Evolutionary conservation across 2,888 invertebrate species (phyloP).

Genomic region (Mesorhabditis belari): DNA sequence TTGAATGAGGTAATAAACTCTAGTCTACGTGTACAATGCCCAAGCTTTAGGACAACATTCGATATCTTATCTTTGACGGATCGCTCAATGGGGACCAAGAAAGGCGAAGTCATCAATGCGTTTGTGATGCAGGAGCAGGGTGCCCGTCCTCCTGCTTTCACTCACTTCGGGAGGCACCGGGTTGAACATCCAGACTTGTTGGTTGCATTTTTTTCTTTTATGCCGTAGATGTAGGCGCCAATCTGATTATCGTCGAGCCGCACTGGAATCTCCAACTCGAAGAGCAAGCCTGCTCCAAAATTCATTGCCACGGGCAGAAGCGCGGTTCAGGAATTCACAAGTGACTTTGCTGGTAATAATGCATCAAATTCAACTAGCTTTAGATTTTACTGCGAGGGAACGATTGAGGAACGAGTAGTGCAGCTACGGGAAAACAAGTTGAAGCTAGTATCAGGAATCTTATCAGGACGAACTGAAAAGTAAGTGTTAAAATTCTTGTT

Average conservation of each 20-base stretch:
- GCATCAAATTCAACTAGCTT: constrained; percentile 8
- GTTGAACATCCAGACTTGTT: constrained; percentile 68
- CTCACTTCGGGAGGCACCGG: constrained; percentile 90
- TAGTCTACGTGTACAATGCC: not conserved
- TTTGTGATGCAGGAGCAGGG: not conserved
- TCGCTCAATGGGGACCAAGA: not conserved
- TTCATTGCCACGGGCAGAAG: constrained; percentile 81
- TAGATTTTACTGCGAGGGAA: constrained; percentile 73
- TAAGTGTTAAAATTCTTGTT: no score
- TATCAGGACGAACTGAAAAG: constrained; percentile 38
- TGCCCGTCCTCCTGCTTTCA: constrained; percentile 64
- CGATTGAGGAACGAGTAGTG: constrained; percentile 80
- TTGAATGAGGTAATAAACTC: constrained; percentile 57
- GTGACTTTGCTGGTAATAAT: constrained; percentile 56
- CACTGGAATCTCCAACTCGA: constrained; percentile 96
- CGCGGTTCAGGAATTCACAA: constrained; percentile 76
- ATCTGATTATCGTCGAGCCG: constrained; percentile 79
- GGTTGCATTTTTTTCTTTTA: not conserved
- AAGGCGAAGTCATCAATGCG: not conserved
- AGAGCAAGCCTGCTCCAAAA: constrained; percentile 84
- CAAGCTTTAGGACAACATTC: not conserved
- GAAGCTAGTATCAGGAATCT: constrained; percentile 62
- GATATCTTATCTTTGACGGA: not conserved
- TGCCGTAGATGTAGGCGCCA: constrained; percentile 69
- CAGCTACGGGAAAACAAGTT: constrained; percentile 74